A percentile compares a stretch with the other conserved stretches of the same genome.
phyloP scores from a whole-genome alignment of 2,797 vertebrate genomes.

The Heliangelus exortis region DNA sequence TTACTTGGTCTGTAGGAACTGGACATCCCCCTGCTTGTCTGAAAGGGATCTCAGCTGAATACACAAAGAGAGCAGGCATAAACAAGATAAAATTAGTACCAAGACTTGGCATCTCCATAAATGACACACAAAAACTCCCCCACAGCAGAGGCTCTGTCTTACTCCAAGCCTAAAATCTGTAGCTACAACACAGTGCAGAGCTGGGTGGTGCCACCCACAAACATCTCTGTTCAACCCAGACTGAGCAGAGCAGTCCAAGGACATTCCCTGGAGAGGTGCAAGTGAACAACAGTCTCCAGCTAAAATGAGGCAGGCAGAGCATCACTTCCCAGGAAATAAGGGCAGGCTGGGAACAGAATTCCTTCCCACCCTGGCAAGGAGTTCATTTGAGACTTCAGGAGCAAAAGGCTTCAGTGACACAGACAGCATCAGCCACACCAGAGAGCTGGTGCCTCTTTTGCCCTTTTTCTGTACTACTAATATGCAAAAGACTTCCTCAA shows the following conservation, averaged over 20 bases:
- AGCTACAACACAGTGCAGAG: accelerated
- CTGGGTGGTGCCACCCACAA: neutral
- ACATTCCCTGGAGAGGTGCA: neutral
- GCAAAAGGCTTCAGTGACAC: neutral
- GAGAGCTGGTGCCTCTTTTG: neutral
- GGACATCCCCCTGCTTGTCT: neutral
- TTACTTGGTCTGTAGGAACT: neutral
- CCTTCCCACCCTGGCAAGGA: neutral
- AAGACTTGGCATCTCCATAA: neutral
- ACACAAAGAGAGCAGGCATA: neutral
- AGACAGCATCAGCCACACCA: neutral
- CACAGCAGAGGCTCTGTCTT: neutral
- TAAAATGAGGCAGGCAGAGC: neutral
- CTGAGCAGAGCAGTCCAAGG: neutral
- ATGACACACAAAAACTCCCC: neutral
- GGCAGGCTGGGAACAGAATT: neutral
- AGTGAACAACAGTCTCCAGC: neutral
- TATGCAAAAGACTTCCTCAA: neutral
- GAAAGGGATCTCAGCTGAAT: neutral
- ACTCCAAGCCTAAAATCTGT: neutral
- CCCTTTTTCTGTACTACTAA: neutral
- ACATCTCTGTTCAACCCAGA: neutral
- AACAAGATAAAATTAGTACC: neutral
- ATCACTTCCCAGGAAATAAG: accelerated
- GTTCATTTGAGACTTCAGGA: neutral